phyloP scores from a whole-genome alignment of 2,113 vertebrate species.

The Romanogobio albipinnatus region DNA sequence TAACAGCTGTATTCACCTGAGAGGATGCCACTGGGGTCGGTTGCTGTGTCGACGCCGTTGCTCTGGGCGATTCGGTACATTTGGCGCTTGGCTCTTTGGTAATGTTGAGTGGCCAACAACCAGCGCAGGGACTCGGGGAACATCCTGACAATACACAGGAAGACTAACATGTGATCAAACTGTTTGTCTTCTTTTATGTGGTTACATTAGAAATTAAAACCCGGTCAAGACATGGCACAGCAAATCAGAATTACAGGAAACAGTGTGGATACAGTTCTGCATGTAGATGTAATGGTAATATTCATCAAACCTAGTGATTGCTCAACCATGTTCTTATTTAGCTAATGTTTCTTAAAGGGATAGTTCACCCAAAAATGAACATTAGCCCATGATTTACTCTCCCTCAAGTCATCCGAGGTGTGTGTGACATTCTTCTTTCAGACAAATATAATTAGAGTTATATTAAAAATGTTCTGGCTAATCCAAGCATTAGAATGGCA shows the following conservation, averaged over 20 bases:
- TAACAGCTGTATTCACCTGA: slow-evolving; percentile 75
- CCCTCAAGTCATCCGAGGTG: no score
- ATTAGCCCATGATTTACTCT: no score
- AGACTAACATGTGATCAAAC: no score
- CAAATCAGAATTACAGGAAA: neutral
- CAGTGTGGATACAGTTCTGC: neutral
- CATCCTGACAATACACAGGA: slow-evolving; percentile 74
- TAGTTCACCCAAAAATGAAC: no score
- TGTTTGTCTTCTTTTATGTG: neutral
- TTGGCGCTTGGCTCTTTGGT: slow-evolving; percentile 86
- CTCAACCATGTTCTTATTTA: no score
- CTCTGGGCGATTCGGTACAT: slow-evolving; percentile 86
- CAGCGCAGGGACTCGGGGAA: slow-evolving; percentile 96
- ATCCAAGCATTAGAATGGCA: no score
- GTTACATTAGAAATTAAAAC: neutral
- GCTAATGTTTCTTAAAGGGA: no score
- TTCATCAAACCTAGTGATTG: neutral
- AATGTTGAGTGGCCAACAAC: slow-evolving; percentile 96
- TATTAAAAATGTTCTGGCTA: no score
- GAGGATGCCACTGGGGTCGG: slow-evolving; percentile 85
- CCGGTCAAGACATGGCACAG: no score
- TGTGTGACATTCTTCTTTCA: no score
- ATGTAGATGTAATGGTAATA: neutral
- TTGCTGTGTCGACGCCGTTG: slow-evolving; percentile 83
- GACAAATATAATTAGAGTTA: no score